Percentiles rank a stretch among this genome's conserved stretches.
phyloP scores from a whole-genome alignment of 2,113 vertebrate species.

The Phyllopteryx taeniolatus region DNA sequence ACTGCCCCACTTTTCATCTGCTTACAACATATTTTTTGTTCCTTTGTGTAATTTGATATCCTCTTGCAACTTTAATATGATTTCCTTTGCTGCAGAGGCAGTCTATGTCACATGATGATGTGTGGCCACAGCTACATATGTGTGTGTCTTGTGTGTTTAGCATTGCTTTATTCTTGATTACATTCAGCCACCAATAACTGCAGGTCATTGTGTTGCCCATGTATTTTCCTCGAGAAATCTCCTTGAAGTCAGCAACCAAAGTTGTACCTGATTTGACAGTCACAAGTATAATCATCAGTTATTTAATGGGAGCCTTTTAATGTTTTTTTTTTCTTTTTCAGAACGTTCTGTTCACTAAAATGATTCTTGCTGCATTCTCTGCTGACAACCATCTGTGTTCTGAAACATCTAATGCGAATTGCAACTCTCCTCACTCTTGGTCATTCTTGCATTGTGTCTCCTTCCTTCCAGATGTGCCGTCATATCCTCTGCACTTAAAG shows the following conservation, averaged over 20 bases:
- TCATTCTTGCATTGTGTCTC: not conserved
- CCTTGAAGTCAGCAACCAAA: constrained; percentile 1
- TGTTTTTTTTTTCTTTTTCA: not conserved
- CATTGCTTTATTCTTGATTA: constrained; percentile 55
- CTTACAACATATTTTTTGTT: constrained; percentile 58
- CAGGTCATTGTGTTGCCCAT: constrained; percentile 25
- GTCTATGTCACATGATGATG: constrained; percentile 31
- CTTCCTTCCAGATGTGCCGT: constrained; percentile 60
- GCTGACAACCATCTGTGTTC: not conserved
- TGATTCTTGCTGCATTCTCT: no score
- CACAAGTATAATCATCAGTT: not conserved
- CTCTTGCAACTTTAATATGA: constrained; percentile 76
- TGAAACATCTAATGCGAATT: not conserved
- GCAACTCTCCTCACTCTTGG: no score
- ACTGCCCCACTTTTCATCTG: constrained; percentile 72
- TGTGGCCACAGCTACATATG: constrained; percentile 36
- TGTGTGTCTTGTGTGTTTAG: constrained; percentile 19
- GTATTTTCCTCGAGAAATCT: constrained; percentile 6
- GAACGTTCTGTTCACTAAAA: no score
- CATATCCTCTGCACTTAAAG: constrained; percentile 80
- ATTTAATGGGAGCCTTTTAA: not conserved
- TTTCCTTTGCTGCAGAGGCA: constrained; percentile 56
- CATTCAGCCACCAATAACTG: constrained; percentile 31
- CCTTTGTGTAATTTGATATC: constrained; percentile 66
- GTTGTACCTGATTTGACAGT: not conserved